phyloP scores from a whole-genome alignment of 2,888 invertebrate genomes.

The Leptinotarsa peninsularis region DNA sequence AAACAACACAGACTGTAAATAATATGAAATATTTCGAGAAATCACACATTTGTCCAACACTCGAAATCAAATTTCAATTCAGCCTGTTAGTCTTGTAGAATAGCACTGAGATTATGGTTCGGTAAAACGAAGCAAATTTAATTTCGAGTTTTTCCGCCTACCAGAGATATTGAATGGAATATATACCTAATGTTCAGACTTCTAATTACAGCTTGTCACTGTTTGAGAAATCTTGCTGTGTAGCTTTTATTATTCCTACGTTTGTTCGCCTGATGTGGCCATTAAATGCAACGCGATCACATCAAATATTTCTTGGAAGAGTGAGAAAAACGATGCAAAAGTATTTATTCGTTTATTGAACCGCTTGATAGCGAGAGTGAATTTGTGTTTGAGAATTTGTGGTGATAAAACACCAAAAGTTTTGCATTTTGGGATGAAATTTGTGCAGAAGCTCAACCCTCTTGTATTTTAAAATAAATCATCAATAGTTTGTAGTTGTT shows the following conservation, averaged over 20 bases:
- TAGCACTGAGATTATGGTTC: no score
- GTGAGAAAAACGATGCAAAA: background rate
- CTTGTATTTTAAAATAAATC: no score
- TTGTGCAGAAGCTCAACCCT: no score
- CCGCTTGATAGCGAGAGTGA: background rate
- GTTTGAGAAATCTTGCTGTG: constrained; percentile 56
- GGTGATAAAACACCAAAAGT: no score
- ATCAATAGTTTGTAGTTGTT: no score
- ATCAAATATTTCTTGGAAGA: constrained; percentile 5
- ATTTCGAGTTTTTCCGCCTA: constrained; percentile 46
- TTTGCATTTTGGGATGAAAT: no score
- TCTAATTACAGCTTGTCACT: constrained; percentile 64
- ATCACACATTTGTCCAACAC: no score
- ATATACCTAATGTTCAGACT: constrained; percentile 56
- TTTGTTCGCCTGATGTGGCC: constrained; percentile 37
- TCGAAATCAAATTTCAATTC: no score
- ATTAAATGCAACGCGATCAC: constrained; percentile 8
- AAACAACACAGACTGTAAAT: no score
- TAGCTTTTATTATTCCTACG: constrained; percentile 56
- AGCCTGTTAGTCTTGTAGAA: no score
- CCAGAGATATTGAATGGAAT: constrained; percentile 52
- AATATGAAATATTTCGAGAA: no score
- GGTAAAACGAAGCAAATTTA: background rate
- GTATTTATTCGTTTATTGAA: background rate
- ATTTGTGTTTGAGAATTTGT: no score